Base-by-base conservation (phyloP, 2,113 vertebrate species). In the Columba livia region DNA sequence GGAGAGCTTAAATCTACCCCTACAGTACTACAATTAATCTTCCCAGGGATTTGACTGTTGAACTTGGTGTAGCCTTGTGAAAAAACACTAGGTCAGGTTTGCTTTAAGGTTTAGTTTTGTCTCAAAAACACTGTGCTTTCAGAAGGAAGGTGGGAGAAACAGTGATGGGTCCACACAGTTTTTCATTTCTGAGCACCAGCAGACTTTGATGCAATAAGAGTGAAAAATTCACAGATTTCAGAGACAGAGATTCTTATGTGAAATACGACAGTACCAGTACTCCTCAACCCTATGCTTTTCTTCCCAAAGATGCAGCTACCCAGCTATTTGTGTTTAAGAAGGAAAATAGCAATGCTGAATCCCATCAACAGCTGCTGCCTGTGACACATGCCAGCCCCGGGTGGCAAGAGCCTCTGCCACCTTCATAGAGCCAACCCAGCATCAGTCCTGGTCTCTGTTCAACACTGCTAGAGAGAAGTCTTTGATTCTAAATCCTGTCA, bases 401-500 rank as follows among this genome's bases (percentile, higher is more conserved):
- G 18, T 29, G 40, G 20, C 26, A 65, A 82, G 32, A 85, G 24
- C 10, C 7, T 86, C 34, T 83, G 38, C 17, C 15, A 50, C 50
- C 24, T 89, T 88, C 0, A 0, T 16, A 90, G 60, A 58, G n/a
- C 38, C 51, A 87, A 29, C 16, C n/a, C 60, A 75, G 48, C 82
- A 78, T 69, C 21, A 72, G 53, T 4, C 12, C 32, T 62, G 47
- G 9, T 57, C 20, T 89, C 60, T 83, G 50, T 58, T 42, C 71
- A 91, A 44, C 23, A 57, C n/a, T 66, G 31, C 34, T 75, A 72
- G 32, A 71, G 32, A 94, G 34, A 85, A 11, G 40, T 81, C 91
- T 93, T 91, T 88, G 83, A 91, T 95, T 96, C 95, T 89, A 96
- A 95, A 94, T 93, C 62, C 71, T 14, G 8, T 79, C 77, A 85